Conservation (phyloP, 2,888 invertebrate genomes). For the Lithophane ornitopus region DNA sequence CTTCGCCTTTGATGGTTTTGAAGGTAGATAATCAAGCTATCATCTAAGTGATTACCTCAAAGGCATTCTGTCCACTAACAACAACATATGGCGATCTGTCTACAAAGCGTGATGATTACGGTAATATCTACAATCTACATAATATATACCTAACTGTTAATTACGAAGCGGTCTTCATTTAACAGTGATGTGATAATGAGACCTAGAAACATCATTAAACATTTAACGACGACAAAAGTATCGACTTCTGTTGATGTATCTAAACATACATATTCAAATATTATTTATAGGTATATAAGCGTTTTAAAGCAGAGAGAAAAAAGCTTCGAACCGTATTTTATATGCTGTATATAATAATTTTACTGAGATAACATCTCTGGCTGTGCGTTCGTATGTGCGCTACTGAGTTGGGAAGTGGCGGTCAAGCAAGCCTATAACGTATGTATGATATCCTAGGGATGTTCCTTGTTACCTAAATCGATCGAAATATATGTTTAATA, state of each 20-base stretch:
- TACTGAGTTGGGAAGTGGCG: slow-evolving; percentile 59
- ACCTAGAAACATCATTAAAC: neutral
- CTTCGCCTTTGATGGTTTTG: neutral
- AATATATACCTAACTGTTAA: neutral
- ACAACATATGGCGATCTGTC: neutral
- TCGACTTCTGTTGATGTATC: slow-evolving; percentile 9
- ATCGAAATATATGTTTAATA: neutral
- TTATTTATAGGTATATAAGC: slow-evolving; percentile 37
- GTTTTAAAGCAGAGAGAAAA: slow-evolving; percentile 26
- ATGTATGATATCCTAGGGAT: slow-evolving; percentile 24
- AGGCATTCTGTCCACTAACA: neutral
- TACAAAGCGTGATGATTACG: neutral
- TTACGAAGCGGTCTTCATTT: neutral
- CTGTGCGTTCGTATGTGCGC: slow-evolving; percentile 47
- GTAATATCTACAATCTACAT: no score
- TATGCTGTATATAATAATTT: slow-evolving; percentile 71
- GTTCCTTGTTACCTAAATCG: slow-evolving; percentile 17
- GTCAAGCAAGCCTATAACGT: slow-evolving; percentile 38
- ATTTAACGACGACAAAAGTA: slow-evolving; percentile 7
- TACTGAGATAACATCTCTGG: slow-evolving; percentile 72
- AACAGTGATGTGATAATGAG: neutral
- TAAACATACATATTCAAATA: slow-evolving; percentile 2
- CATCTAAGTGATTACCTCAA: neutral
- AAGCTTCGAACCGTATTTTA: slow-evolving; percentile 41
- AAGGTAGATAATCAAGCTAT: neutral